Conservation (phyloP, 2,888 invertebrate species). For the Carcina quercana region DNA sequence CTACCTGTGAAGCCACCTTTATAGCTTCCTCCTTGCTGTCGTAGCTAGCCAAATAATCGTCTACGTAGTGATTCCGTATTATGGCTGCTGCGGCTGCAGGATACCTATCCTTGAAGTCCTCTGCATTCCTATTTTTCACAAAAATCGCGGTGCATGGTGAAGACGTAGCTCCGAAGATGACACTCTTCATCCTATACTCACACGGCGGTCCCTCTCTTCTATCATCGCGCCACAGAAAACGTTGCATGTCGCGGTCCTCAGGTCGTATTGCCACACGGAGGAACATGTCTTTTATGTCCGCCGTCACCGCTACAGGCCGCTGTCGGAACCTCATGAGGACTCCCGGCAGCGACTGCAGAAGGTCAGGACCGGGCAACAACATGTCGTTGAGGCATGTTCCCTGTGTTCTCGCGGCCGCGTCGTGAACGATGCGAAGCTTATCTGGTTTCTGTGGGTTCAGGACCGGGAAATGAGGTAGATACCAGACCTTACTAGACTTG, state of each 20-base stretch:
- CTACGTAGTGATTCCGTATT: constrained; percentile 9
- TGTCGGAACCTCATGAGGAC: constrained; percentile 17
- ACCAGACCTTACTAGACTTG: not conserved
- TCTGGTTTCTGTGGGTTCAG: too few relatives aligned
- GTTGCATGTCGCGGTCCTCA: constrained; percentile 15
- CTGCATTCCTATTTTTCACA: constrained; percentile 9
- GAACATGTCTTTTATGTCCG: constrained; percentile 17
- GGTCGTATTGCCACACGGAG: constrained; percentile 12
- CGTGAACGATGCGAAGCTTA: too few relatives aligned
- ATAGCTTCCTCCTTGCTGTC: constrained; percentile 1
- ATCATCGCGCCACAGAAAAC: constrained; percentile 16
- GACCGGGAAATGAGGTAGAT: too few relatives aligned
- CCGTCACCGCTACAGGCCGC: constrained; percentile 9
- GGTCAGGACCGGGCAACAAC: constrained; percentile 15
- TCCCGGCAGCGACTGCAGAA: constrained; percentile 17
- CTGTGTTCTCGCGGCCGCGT: constrained; percentile 13
- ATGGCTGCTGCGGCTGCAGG: constrained; percentile 6
- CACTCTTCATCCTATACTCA: constrained; percentile 11
- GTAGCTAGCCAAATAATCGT: constrained; percentile 8
- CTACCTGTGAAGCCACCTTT: not conserved
- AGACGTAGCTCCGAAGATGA: constrained; percentile 9
- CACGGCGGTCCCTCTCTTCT: not conserved
- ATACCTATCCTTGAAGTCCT: not conserved
- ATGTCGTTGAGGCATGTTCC: constrained; percentile 13
- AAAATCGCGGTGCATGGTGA: constrained; percentile 8